A percentile compares a stretch with the other conserved stretches of the same genome.
These are phyloP conservation scores for Apocheima hispidaria DNA, from an alignment of 2,888 invertebrate species.

Conservation along the genomic window DNA sequence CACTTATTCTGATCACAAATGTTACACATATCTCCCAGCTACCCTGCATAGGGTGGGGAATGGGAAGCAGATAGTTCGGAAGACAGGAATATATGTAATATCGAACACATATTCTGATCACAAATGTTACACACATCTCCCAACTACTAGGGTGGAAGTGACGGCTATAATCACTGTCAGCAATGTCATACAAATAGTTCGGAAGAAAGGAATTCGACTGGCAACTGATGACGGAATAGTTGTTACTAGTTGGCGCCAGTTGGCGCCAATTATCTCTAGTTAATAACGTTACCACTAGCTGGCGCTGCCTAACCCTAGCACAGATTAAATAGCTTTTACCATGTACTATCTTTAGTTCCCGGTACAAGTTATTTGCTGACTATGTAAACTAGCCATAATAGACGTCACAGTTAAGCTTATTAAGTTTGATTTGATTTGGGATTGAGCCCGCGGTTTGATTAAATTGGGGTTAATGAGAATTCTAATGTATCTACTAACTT, in stretches of 20 bases:
- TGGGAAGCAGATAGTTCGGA: no score
- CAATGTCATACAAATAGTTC: background rate
- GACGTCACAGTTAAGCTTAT: constrained; percentile 42
- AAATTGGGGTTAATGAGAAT: constrained; percentile 20
- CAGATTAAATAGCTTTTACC: background rate
- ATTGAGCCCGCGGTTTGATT: constrained; percentile 21
- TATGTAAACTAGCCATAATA: constrained; percentile 37
- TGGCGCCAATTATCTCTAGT: no score
- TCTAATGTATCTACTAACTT: constrained; percentile 4
- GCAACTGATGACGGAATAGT: background rate
- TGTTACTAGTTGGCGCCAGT: background rate
- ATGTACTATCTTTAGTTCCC: background rate
- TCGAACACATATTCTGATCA: background rate
- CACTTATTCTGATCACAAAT: no score
- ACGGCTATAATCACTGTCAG: background rate
- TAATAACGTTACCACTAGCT: background rate
- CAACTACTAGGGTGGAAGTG: background rate
- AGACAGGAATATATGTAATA: background rate
- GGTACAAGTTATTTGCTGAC: constrained; percentile 6
- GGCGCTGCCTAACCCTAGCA: background rate
- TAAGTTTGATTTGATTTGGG: constrained; percentile 34
- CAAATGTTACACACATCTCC: background rate
- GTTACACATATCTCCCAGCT: no score
- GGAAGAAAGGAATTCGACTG: background rate
- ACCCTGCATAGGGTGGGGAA: no score